Base-by-base conservation (phyloP, 2,888 invertebrate genomes). In the Diarsia rubi region DNA sequence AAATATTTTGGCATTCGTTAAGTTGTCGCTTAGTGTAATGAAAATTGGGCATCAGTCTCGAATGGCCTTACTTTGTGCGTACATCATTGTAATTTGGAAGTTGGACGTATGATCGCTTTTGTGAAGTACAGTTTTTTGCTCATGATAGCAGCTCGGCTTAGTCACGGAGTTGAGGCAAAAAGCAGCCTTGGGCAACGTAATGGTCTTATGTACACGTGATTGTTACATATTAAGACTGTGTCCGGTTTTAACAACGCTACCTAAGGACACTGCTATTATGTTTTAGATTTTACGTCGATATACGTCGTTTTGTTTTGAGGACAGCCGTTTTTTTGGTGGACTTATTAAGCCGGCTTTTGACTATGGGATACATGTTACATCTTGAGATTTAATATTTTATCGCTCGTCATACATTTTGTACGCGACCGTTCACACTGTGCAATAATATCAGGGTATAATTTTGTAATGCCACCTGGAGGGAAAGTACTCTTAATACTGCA, bases 101-200 rank as follows among this genome's bases (percentile, higher is more conserved):
- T 70, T 66, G 66, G 60, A 72, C 63, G 80, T 80, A 78, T 77
- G 74, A 78, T 76, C 82, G 68, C 78, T 87, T 86, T 85, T 67
- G 77, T 79, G 47, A 79, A 77, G 70, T 77, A 78, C 73, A 63
- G 60, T 79, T 79, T 86, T 86, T 81, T 85, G 77, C 75, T 44
- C 67, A 12, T 63, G 79, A 62, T 69, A 68, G 69, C 83, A 62
- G 70, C 66, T 73, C 54, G 78, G 67, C 89, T 95, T 93, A 95
- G 95, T 95, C 94, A 95, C 90, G 93, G 90, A 84, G 91, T 86
- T 85, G 78, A 83, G 83, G 92, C 94, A 95, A 95, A 95, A 95
- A 95, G 90, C 85, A 92, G 88, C 95, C 95, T 96, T 95, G 94
- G 88, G 89, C 84, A 87, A 88, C 88, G 92, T 92, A 92, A 93